Conservation (phyloP, 2,797 vertebrate species). For the Anguilla marmorata region DNA sequence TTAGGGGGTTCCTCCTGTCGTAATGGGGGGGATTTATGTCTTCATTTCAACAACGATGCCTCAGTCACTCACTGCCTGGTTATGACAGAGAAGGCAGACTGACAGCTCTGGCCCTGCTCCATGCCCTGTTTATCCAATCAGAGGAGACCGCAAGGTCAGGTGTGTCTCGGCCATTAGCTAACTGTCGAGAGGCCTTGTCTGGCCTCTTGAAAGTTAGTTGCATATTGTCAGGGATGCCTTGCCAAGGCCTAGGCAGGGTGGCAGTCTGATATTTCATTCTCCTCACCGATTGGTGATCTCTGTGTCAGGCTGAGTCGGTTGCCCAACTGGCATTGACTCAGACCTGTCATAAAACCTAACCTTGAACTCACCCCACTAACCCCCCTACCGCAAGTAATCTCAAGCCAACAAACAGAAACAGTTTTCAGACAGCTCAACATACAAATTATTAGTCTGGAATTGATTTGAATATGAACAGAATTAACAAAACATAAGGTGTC, state of each 20-base stretch:
- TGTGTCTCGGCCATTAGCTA: neutral
- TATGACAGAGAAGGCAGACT: neutral
- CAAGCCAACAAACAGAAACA: neutral
- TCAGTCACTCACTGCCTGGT: neutral
- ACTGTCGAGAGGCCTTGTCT: neutral
- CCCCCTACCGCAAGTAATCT: neutral
- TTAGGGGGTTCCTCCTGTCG: neutral
- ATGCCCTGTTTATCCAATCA: neutral
- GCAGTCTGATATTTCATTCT: neutral
- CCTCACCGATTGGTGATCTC: neutral
- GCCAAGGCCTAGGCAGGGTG: neutral
- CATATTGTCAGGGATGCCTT: neutral
- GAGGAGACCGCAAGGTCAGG: neutral
- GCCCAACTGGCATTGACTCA: neutral
- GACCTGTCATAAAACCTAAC: neutral
- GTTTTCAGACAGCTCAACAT: neutral
- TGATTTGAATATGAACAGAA: neutral
- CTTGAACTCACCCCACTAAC: neutral
- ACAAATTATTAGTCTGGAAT: too few relatives aligned
- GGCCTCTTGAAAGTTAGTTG: neutral
- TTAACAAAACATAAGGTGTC: neutral
- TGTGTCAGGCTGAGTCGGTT: neutral
- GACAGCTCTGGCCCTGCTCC: neutral
- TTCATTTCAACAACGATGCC: neutral
- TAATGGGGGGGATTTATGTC: slow-evolving; percentile 5